Evolutionary conservation across 2,113 vertebrate species (phyloP).

Genomic region (Lota lota): DNA sequence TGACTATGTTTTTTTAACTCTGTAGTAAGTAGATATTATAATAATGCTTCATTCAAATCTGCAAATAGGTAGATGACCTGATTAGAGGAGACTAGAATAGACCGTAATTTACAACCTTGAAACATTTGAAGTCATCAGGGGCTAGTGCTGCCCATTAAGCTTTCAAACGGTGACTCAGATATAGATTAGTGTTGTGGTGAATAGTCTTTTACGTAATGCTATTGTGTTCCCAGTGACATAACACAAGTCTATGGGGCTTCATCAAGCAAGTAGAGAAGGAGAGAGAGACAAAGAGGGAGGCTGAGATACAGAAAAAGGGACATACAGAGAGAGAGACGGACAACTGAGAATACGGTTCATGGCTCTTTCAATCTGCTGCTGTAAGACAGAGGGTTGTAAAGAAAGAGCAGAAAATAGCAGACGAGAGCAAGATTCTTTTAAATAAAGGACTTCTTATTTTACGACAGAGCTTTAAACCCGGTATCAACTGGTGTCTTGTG

Average conservation of each 20-base stretch:
- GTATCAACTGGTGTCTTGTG: constrained; percentile 48
- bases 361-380: background rate
- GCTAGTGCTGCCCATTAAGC: constrained; percentile 24
- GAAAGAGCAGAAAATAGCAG: no score
- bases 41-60: background rate
- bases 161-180: constrained; percentile 14
- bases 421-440: background rate
- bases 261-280: background rate
- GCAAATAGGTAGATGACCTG: constrained; percentile 28
- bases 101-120: constrained; percentile 17
- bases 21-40: no score
- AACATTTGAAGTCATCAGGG: background rate
- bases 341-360: background rate
- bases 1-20: no score
- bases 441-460: background rate
- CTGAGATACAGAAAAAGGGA: constrained; percentile 6
- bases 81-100: constrained; percentile 38
- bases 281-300: constrained; percentile 15
- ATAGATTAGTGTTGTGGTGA: background rate
- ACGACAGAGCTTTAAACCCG: background rate
- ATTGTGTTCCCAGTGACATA: background rate
- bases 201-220: constrained; percentile 33
- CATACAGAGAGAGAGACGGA: constrained; percentile 1
- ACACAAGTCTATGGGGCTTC: no score
- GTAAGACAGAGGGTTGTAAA: no score